Evolutionary conservation across 1,140 invertebrate genomes (phyloP).

Genomic region (Vanessa atalanta): DNA sequence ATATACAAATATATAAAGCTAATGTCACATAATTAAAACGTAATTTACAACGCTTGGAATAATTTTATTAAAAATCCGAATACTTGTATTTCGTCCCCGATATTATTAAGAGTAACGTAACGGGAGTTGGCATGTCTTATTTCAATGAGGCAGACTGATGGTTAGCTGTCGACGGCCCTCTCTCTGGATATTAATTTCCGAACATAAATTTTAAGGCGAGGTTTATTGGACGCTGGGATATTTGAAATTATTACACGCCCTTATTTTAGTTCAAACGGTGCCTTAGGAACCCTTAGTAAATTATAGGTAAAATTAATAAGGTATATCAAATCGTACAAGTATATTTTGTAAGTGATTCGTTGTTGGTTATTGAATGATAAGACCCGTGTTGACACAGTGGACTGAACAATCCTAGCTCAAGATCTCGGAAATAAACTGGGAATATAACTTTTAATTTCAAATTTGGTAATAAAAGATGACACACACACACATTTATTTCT

Average conservation of each 20-base stretch:
- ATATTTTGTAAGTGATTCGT: too few relatives aligned
- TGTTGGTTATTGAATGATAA: too few relatives aligned
- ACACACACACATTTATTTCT: too few relatives aligned
- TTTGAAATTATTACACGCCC: slow-evolving; percentile 36
- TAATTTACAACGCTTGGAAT: not conserved
- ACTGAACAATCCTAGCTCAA: too few relatives aligned
- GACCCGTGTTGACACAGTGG: too few relatives aligned
- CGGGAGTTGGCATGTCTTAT: slow-evolving; percentile 30
- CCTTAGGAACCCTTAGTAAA: slow-evolving; percentile 1
- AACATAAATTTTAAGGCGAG: slow-evolving; percentile 42
- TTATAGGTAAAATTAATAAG: not conserved
- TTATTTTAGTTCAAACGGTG: slow-evolving; percentile 21
- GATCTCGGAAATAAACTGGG: too few relatives aligned
- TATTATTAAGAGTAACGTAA: slow-evolving; percentile 28
- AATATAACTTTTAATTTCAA: too few relatives aligned
- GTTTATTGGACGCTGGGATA: slow-evolving; percentile 37
- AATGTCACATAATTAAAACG: too few relatives aligned
- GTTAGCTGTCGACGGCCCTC: slow-evolving; percentile 34
- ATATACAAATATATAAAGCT: too few relatives aligned
- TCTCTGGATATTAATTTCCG: slow-evolving; percentile 42
- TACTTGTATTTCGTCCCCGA: not conserved
- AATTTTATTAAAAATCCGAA: not conserved
- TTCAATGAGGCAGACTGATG: slow-evolving; percentile 41
- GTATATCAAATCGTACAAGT: not conserved
- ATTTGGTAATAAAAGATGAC: too few relatives aligned